These are phyloP conservation scores for Caenorhabditis tropicalis DNA, from an alignment of 1,140 invertebrate species.

Conservation along the genomic window DNA sequence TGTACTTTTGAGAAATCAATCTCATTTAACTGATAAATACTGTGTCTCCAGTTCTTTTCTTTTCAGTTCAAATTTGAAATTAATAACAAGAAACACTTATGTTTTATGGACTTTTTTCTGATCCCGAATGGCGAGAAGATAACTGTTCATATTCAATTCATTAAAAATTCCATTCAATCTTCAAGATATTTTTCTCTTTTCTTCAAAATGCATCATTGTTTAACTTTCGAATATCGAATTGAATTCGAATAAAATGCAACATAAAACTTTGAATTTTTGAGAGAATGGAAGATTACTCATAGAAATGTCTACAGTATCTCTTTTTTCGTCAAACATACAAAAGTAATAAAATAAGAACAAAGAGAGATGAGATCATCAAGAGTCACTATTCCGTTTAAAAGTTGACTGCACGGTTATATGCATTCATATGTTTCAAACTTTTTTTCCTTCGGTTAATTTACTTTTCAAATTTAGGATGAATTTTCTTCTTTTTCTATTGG, in stretches of 20 bases:
- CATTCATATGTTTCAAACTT: not conserved
- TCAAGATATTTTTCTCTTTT: no score
- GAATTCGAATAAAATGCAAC: not conserved
- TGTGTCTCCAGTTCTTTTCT: not conserved
- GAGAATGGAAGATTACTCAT: not conserved
- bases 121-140: no score
- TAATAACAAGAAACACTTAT: no score
- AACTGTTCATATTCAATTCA: no score
- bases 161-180: no score
- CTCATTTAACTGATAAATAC: not conserved
- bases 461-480: not conserved
- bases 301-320: not conserved
- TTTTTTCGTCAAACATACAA: not conserved
- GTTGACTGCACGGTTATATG: not conserved
- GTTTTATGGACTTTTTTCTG: no score
- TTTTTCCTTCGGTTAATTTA: not conserved
- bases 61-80: no score
- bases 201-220: no score
- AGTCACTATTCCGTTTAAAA: not conserved
- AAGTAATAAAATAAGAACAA: not conserved
- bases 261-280: not conserved
- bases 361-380: not conserved
- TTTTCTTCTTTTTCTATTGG: not conserved
- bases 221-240: no score
- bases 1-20: not conserved